These are phyloP conservation scores for Plectrocnemia conspersa DNA, from an alignment of 1,140 invertebrate genomes.

Conservation along the genomic window DNA sequence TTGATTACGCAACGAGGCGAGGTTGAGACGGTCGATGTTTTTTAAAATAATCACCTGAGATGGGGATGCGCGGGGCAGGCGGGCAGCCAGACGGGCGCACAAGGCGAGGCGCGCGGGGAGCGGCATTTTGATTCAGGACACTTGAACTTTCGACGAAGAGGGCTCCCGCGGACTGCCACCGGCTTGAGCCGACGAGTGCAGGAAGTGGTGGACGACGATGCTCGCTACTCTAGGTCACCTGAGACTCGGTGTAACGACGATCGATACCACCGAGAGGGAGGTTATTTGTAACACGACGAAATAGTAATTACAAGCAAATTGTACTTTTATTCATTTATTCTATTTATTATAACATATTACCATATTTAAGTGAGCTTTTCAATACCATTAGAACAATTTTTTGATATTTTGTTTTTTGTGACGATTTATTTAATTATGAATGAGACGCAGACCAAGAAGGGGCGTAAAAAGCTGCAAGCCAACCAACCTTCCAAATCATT, in stretches of 20 bases:
- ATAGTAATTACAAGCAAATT: no score
- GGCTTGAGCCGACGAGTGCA: conserved; percentile 25
- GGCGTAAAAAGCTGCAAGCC: conserved; percentile 2
- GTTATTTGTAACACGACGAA: no score
- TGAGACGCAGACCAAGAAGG: background rate
- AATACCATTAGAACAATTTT: no score
- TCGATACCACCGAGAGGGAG: no score
- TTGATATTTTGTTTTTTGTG: no score
- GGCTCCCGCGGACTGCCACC: conserved; percentile 18
- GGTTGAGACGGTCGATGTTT: conserved; percentile 20
- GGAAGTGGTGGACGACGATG: conserved; percentile 7
- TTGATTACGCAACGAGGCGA: conserved; percentile 3
- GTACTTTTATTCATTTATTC: no score
- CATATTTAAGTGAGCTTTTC: no score
- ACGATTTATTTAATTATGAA: no score
- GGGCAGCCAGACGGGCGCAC: conserved; percentile 21
- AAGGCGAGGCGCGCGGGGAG: conserved; percentile 16
- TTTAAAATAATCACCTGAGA: conserved; percentile 24
- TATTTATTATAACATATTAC: no score
- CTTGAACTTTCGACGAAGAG: conserved; percentile 14
- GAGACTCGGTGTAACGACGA: no score
- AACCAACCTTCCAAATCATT: background rate
- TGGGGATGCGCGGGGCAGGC: conserved; percentile 26
- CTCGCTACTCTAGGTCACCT: background rate
- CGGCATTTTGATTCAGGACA: conserved; percentile 3